phyloP scores from a whole-genome alignment of 1,140 invertebrate species.

The Melipona quadrifasciata region DNA sequence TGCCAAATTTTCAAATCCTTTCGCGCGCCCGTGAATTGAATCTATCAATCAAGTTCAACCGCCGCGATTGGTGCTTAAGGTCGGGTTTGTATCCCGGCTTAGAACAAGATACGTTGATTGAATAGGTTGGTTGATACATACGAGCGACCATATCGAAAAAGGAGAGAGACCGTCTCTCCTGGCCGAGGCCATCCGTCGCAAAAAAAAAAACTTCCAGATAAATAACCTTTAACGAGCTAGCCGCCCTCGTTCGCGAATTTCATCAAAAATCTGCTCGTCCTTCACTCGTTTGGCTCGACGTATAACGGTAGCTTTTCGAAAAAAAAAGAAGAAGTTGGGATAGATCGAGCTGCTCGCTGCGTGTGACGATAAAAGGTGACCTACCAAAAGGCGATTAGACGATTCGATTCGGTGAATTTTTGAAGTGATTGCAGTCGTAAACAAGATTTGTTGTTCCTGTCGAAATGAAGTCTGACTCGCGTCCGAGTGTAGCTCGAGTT shows the following conservation, averaged over 20 bases:
- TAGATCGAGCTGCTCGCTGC: too few species aligned
- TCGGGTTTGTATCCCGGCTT: constrained; percentile 71
- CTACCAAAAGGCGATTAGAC: too few species aligned
- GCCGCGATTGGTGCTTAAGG: constrained; percentile 74
- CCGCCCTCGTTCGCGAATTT: constrained; percentile 6
- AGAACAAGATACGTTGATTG: constrained; percentile 77
- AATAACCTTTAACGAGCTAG: constrained; percentile 68
- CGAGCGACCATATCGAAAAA: constrained; percentile 64
- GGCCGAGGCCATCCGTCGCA: neutral
- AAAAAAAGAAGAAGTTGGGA: neutral
- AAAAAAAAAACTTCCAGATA: constrained; percentile 56
- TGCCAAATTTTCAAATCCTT: constrained; percentile 61
- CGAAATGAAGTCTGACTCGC: neutral
- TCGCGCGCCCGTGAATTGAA: constrained; percentile 68
- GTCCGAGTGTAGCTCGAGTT: neutral
- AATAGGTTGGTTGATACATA: constrained; percentile 70
- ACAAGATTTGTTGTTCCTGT: neutral
- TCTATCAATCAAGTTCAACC: constrained; percentile 72
- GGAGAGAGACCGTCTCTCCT: constrained; percentile 47
- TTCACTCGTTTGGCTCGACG: neutral
- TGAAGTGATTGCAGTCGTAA: too few species aligned
- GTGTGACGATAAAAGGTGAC: too few species aligned
- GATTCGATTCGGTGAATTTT: too few species aligned
- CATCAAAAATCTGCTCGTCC: neutral
- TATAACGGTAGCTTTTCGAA: neutral